A percentile compares a stretch with the other conserved stretches of the same genome.
These are phyloP conservation scores for Laticauda laticaudata DNA, from an alignment of 2,113 vertebrate genomes.

Conservation along the genomic window DNA sequence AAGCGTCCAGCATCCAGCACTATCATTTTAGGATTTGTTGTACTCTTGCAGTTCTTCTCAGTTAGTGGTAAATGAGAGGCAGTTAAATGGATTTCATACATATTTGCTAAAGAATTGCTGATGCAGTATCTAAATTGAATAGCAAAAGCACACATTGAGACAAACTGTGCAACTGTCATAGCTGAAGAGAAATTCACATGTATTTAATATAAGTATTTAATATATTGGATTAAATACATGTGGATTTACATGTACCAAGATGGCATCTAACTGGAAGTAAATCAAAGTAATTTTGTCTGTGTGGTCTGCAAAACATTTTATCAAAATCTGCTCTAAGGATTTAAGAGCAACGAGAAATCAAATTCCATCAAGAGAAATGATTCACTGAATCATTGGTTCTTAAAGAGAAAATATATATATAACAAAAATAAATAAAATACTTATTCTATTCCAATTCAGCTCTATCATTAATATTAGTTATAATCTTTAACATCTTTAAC, in stretches of 20 bases:
- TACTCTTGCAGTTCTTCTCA: slow-evolving; percentile 38
- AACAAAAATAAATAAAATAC: too few species aligned
- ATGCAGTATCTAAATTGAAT: slow-evolving; percentile 72
- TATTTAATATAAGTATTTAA: background rate
- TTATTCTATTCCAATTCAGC: too few species aligned
- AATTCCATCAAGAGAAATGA: background rate
- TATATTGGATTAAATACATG: background rate
- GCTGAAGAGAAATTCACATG: background rate
- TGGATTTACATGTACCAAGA: background rate
- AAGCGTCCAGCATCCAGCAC: slow-evolving; percentile 60
- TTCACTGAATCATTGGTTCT: background rate
- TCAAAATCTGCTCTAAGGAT: background rate
- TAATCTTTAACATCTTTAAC: too few species aligned
- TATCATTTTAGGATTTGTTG: slow-evolving; percentile 56
- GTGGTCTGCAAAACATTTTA: background rate
- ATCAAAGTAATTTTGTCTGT: background rate
- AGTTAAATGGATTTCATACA: slow-evolving; percentile 71
- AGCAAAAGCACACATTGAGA: slow-evolving; percentile 5
- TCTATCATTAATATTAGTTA: too few species aligned
- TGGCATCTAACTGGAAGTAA: background rate
- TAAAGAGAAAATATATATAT: too few species aligned
- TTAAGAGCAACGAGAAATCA: background rate
- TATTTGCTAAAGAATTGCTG: slow-evolving; percentile 69
- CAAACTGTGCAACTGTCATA: background rate
- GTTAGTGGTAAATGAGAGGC: slow-evolving; percentile 71